Evolutionary conservation across 2,888 invertebrate genomes (phyloP), one percentile per base, ranked within the genome.

Genomic region (Clunio marinus): DNA sequence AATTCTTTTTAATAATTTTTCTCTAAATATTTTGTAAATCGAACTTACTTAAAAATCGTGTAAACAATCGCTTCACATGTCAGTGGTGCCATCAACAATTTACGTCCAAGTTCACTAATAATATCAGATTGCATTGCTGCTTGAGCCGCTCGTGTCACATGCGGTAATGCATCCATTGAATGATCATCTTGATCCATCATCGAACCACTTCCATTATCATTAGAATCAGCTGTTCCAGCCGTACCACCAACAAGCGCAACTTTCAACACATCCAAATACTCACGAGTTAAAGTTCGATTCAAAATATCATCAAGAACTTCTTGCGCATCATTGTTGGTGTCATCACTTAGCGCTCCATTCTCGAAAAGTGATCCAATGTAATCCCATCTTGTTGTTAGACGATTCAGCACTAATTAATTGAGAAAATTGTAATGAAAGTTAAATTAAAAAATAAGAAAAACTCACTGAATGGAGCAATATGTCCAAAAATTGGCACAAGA

Each of bases 271-370:
- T 94, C 94, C 25, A 96, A 79, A 75, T 95, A 92, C 77, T 96
- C 96, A 70, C 93, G 83, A 0, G 94, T 93, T 68, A 95, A 79
- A 69, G 90, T 89, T 69, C 94, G 82, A 70, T 93, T 91, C 60
- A 96, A 80, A 81, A 92, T 90, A 74, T 93, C 92, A 74, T 93
- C 91, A 1, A 93, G 80, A 1, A 93, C 88, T 76, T 93, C 93
- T 75, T 91, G 90, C 1, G 88, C 85, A 75, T 91, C 88, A 67
- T 84, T 83, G 65, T 87, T 86, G 25, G 58, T 58, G 41, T 83
- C 84, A 71, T 91, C 89, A 71, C 88, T 89, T 10, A 89, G 80
- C 65, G 87, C 86, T 27, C 90, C 89, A 1, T 88, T 85, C 75
- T 89, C 90, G 73, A 89, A 87, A 3, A 91, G 81, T 67, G 86